Evolutionary conservation across 2,113 vertebrate species (phyloP), one percentile per base, ranked within the genome.

Genomic region (Arizona elegans): DNA sequence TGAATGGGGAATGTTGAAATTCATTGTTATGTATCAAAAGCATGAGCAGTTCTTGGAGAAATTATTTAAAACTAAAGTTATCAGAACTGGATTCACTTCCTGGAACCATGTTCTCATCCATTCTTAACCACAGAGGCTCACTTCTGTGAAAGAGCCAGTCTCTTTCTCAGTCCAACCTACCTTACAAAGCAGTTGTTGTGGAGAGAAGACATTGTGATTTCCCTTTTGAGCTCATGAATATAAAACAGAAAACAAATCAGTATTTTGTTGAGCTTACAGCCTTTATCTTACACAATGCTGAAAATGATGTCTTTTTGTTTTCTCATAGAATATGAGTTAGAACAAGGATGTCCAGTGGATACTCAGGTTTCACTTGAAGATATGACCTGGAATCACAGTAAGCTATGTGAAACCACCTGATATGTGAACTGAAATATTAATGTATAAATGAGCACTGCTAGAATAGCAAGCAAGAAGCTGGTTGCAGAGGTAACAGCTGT

Each of bases 321-420:
- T 95, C 94, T 97, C 96, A 52, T 70, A 98, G 98, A 98, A 96
- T 92, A 96, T 58, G 95, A 97, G 23, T 93, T 98, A 94, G 96
- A 96, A 92, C 96, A 96, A 55, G 91, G 95, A 47, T 97, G 97
- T 96, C 98, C 98, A 23, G 94, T 98, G 90, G 97, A 98, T 56
- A 96, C 95, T 92, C 97, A 96, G 43, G 89, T 98, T 47, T 90
- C 58, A 95, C 96, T 98, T 89, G 97, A 97, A 96, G 98, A 98
- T 23, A 98, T 98, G 98, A 95, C 95, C 94, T 98, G 98, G 98
- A 97, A 97, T 70, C 94, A 97, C 97, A 97, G 98, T 98, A 97
- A 7, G 96, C 86, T 86, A 86, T 19, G 26, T 90, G 21, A 50
- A 90, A 62, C 23, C 86, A 29, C 1, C 1, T 85, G 19, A 87